phyloP scores from a whole-genome alignment of 2,113 vertebrate genomes.

The Chloebia gouldiae region DNA sequence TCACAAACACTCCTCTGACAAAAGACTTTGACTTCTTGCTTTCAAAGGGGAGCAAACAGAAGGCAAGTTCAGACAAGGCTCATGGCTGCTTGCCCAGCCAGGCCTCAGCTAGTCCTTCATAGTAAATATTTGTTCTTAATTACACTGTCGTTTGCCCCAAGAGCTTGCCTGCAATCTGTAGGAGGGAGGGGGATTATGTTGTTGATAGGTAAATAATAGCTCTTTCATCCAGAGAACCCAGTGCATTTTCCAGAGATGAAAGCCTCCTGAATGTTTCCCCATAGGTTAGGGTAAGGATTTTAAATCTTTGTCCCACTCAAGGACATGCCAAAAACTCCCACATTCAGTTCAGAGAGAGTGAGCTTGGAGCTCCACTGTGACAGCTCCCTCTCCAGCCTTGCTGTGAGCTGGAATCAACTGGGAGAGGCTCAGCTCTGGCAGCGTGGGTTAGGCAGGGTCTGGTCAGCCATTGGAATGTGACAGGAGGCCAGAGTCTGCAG shows the following conservation, averaged over 20 bases:
- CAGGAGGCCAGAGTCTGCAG: not conserved
- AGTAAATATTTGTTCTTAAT: slow-evolving; percentile 70
- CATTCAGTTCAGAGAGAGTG: not conserved
- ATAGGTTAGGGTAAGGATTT: slow-evolving; percentile 21
- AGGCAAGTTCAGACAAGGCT: slow-evolving; percentile 64
- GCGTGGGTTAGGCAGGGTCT: not conserved
- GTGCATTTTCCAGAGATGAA: slow-evolving; percentile 49
- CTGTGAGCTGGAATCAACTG: not conserved
- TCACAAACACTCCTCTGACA: slow-evolving; percentile 46
- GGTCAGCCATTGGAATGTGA: not conserved
- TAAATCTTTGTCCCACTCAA: slow-evolving; percentile 13
- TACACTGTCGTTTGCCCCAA: slow-evolving; percentile 47
- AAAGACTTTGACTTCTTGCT: slow-evolving; percentile 49
- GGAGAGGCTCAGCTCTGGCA: not conserved
- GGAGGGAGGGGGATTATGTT: slow-evolving; percentile 58
- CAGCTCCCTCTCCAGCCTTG: not conserved
- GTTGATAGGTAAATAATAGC: slow-evolving; percentile 64
- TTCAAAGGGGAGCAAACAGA: slow-evolving; percentile 60
- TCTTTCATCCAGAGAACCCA: slow-evolving; percentile 56
- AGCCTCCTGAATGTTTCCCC: slow-evolving; percentile 12
- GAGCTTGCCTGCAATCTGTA: slow-evolving; percentile 50
- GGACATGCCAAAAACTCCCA: not conserved
- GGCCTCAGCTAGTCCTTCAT: slow-evolving; percentile 61
- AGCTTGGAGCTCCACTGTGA: not conserved
- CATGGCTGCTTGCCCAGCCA: slow-evolving; percentile 59